Conservation (phyloP, 2,113 vertebrate genomes). For the Cyprinodon variegatus region DNA sequence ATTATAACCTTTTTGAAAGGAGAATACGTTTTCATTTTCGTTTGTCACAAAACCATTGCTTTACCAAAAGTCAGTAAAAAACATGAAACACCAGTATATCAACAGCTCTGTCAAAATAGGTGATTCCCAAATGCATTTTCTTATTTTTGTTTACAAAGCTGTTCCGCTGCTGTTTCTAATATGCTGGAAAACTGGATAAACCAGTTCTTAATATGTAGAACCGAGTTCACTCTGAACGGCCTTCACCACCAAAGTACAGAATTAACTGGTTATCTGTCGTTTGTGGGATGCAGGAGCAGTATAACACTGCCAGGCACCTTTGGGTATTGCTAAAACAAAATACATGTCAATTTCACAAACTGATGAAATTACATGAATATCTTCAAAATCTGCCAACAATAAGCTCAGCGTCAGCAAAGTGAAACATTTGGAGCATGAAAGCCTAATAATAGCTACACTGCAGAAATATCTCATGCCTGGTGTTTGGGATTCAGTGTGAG, state of each 20-base stretch:
- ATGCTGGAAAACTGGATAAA: neutral
- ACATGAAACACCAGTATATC: neutral
- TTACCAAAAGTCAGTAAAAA: too few relatives aligned
- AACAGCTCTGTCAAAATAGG: too few relatives aligned
- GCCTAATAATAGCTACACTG: constrained; percentile 34
- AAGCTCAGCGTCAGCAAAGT: constrained; percentile 18
- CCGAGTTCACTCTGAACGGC: neutral
- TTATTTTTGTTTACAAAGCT: neutral
- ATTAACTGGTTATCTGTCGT: constrained; percentile 15
- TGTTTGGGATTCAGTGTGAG: constrained; percentile 54
- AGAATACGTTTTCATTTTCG: too few relatives aligned
- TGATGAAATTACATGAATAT: neutral
- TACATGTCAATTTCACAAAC: constrained; percentile 2
- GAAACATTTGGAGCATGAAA: constrained; percentile 32
- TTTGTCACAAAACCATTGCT: too few relatives aligned
- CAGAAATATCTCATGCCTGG: constrained; percentile 35
- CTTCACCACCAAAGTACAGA: neutral
- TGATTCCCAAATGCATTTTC: neutral
- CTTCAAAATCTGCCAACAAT: neutral
- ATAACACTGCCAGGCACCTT: constrained; percentile 10
- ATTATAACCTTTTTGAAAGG: too few relatives aligned
- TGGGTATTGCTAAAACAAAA: neutral
- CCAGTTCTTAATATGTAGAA: neutral
- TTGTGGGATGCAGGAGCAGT: constrained; percentile 33
- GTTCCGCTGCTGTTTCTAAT: neutral